Conservation (phyloP, 2,888 invertebrate genomes). For the Chymomyza amoena region DNA sequence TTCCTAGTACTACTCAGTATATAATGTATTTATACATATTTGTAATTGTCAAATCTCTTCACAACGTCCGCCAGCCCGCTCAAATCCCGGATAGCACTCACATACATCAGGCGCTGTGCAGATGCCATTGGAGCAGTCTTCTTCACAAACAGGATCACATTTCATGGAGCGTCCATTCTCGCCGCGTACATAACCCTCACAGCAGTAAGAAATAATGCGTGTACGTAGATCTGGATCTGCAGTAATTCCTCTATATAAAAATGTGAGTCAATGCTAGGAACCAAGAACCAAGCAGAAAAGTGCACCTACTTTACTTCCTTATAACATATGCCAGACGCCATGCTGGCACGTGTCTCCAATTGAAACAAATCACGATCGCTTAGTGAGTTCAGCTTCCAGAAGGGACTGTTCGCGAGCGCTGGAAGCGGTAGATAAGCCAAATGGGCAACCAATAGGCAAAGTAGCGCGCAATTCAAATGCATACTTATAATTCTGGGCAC, state of each 20-base stretch:
- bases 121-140: constrained; percentile 79
- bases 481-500: background rate
- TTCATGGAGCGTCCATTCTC: constrained; percentile 68
- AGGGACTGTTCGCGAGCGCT: constrained; percentile 18
- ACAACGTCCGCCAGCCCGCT: constrained; percentile 43
- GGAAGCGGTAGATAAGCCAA: background rate
- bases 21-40: constrained; percentile 46
- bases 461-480: constrained; percentile 5
- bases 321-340: constrained; percentile 75
- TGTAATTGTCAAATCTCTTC: constrained; percentile 12
- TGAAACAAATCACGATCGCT: constrained; percentile 54
- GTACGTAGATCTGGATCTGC: constrained; percentile 72
- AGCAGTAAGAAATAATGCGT: constrained; percentile 85
- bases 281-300: background rate
- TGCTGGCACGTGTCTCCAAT: constrained; percentile 56
- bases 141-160: constrained; percentile 79
- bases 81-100: constrained; percentile 56
- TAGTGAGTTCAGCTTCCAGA: constrained; percentile 54
- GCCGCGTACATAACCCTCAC: constrained; percentile 85
- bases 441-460: background rate
- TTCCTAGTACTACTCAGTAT: constrained; percentile 70
- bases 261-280: background rate
- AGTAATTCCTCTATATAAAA: constrained; percentile 48
- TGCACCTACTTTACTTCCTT: constrained; percentile 73
- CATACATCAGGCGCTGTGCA: constrained; percentile 77